Conservation (phyloP, 2,797 vertebrate genomes). For the Capromys pilorides region DNA sequence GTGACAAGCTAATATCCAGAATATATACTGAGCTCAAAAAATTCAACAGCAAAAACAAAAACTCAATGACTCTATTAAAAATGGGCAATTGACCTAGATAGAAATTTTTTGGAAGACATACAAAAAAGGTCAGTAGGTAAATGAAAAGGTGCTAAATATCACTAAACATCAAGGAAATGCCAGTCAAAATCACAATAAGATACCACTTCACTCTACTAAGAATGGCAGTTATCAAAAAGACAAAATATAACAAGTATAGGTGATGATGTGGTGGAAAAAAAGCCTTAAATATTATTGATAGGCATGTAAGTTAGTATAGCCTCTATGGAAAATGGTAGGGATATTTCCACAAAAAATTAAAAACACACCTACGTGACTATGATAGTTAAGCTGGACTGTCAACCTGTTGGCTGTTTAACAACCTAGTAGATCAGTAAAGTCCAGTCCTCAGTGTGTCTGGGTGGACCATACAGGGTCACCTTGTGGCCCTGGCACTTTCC, state of each 20-base stretch:
- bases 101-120: not conserved
- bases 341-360: not conserved
- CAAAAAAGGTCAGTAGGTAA: not conserved
- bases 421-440: not conserved
- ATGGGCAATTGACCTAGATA: not conserved
- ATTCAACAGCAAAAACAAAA: not conserved
- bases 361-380: not conserved
- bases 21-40: not conserved
- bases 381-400: not conserved
- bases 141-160: not conserved
- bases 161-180: not conserved
- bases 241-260: not conserved
- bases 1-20: not conserved
- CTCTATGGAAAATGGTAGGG: not conserved
- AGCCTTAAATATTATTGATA: too few relatives aligned
- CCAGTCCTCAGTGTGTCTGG: not conserved
- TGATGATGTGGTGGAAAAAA: too few relatives aligned
- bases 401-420: not conserved
- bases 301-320: not conserved
- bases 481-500: not conserved
- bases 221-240: not conserved
- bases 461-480: not conserved
- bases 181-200: not conserved
- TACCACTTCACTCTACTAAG: not conserved
- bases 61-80: not conserved